Conservation (phyloP, 2,113 vertebrate genomes). For the Himantopus leucocephalus region DNA sequence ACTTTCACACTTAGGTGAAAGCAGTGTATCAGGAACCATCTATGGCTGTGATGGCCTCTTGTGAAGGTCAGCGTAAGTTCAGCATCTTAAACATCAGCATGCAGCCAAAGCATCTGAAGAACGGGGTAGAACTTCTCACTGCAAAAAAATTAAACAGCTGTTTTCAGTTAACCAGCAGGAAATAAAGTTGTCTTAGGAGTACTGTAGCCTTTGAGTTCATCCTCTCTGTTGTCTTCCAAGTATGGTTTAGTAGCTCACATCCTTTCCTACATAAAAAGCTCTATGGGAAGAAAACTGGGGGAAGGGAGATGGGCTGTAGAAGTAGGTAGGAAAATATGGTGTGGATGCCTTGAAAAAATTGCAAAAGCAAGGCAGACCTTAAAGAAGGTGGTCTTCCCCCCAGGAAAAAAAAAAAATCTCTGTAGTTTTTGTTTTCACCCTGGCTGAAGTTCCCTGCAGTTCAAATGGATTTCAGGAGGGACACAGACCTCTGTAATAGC, state of each 20-base stretch:
- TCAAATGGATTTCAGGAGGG: background rate
- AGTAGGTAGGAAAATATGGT: background rate
- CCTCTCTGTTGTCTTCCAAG: background rate
- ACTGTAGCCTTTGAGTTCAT: background rate
- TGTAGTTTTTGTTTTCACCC: background rate
- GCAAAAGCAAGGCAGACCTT: background rate
- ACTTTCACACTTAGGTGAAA: background rate
- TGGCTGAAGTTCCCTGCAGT: background rate
- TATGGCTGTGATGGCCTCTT: background rate
- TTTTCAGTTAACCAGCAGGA: background rate
- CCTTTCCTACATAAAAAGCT: background rate
- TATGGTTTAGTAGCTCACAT: background rate
- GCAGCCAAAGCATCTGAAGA: background rate
- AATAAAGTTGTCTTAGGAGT: background rate
- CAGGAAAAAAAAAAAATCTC: background rate
- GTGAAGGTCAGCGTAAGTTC: background rate
- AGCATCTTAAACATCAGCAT: background rate
- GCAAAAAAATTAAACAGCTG: background rate
- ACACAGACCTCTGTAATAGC: background rate
- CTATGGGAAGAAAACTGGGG: background rate
- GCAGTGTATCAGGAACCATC: background rate
- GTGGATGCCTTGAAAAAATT: background rate
- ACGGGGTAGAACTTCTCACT: background rate
- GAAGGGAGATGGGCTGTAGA: background rate
- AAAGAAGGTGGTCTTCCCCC: background rate